Percentiles rank a stretch among this genome's conserved stretches.
phyloP scores from a whole-genome alignment of 2,113 vertebrate genomes.

The Setophaga petechia region DNA sequence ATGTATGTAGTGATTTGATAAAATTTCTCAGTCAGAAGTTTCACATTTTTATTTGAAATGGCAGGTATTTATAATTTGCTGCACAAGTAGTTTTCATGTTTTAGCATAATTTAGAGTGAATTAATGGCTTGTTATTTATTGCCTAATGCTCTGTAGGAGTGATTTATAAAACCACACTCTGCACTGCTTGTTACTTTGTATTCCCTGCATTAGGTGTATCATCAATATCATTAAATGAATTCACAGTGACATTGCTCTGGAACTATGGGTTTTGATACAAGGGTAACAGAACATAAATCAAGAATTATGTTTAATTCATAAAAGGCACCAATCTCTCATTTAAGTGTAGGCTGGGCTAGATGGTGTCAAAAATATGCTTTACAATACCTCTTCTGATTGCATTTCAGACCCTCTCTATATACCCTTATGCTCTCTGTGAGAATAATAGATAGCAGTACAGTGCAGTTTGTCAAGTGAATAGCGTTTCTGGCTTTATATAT shows the following conservation, averaged over 20 bases:
- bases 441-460: conserved; percentile 60
- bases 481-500: conserved; percentile 65
- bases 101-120: conserved; percentile 68
- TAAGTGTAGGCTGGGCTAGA: conserved; percentile 67
- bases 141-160: conserved; percentile 61
- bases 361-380: conserved; percentile 76
- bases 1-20: neutral
- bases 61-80: conserved; percentile 56
- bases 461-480: conserved; percentile 65
- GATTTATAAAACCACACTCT: conserved; percentile 71
- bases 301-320: conserved; percentile 82
- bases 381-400: conserved; percentile 74
- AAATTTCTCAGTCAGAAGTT: conserved; percentile 44
- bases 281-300: conserved; percentile 78
- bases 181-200: conserved; percentile 64
- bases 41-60: conserved; percentile 26
- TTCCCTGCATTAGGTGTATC: conserved; percentile 67
- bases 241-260: conserved; percentile 74
- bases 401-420: conserved; percentile 38
- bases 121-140: conserved; percentile 76
- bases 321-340: conserved; percentile 73
- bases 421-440: conserved; percentile 27
- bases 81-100: conserved; percentile 62
- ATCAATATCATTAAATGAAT: conserved; percentile 80
- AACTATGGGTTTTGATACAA: conserved; percentile 76